phyloP scores from a whole-genome alignment of 1,140 invertebrate genomes.

The Drosophila oshimai region DNA sequence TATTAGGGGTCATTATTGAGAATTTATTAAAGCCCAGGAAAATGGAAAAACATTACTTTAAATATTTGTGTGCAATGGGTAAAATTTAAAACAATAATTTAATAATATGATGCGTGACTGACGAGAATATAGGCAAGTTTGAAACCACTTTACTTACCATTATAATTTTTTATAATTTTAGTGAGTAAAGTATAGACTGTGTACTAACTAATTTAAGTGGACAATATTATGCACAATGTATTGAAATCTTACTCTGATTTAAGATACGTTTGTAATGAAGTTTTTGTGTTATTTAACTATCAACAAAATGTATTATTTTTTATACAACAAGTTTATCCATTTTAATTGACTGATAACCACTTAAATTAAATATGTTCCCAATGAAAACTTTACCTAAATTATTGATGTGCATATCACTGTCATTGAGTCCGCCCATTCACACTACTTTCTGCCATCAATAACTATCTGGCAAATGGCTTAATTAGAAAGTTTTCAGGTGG shows the following conservation, averaged over 20 bases:
- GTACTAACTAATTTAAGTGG: no score
- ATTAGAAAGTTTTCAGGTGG: constrained; percentile 73
- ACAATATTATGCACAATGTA: no score
- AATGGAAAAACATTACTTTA: background rate
- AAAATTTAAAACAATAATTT: background rate
- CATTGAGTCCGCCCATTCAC: constrained; percentile 13
- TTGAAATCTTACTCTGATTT: no score
- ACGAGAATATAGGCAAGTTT: background rate
- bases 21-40: constrained; percentile 2
- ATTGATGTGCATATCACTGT: constrained; percentile 10
- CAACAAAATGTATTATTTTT: no score
- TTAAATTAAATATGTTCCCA: background rate
- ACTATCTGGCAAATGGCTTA: constrained; percentile 56
- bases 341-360: background rate
- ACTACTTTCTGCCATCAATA: constrained; percentile 16
- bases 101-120: background rate
- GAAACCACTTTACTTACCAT: no score
- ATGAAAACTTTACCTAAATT: background rate
- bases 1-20: constrained; percentile 23
- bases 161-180: no score
- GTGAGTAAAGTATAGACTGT: no score
- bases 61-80: background rate
- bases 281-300: no score
- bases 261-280: no score
- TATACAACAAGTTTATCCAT: no score